Evolutionary conservation across 2,888 invertebrate genomes (phyloP), one percentile per base, ranked within the genome.

Genomic region (Eristalinus sepulchralis): DNA sequence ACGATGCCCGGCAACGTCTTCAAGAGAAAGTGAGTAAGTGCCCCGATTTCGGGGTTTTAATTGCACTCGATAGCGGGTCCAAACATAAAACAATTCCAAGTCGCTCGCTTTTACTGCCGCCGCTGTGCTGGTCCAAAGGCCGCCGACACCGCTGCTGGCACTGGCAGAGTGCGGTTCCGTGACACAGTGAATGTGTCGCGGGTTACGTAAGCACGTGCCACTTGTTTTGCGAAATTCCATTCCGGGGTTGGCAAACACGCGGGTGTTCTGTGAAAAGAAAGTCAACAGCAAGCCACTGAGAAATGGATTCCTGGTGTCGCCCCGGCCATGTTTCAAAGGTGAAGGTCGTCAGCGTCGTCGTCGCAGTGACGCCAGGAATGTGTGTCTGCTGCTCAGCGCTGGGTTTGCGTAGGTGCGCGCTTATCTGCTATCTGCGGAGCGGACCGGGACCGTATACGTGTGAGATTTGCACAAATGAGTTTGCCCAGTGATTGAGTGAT

Each of bases 381-480:
- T 57, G 39, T 67, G 47, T 63, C n/a, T n/a, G n/a, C 60, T 55
- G 64, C 59, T 60, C 55, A 17, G 53, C 33, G 27, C 22, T 24
- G 47, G 33, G 47, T 36, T 63, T 36, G 47, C 36, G 66, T 73
- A 53, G 72, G 60, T 59, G 62, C 27, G 33, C 34, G 10, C 59
- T 57, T 81, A 68, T 73, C 71, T 77, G 59, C 8, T 47, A 47
- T 47, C 71, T 71, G 82, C 68, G 53, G 31, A 73, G 64, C 64
- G 22, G n/a, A n/a, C n/a, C 27, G 27, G 27, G 27, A 36, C 70
- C 17, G 47, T 47, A 24, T 57, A 57, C 24, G 24, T 81, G 68
- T 24, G 73, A 47, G 47, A 85, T 85, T 82, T 85, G 82, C 82
- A 67, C 85, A 82, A 82, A 85, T 77, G 68, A 81, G 82, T 85